These are phyloP conservation scores for Pocota personata DNA, from an alignment of 2,888 invertebrate genomes.

Conservation along the genomic window DNA sequence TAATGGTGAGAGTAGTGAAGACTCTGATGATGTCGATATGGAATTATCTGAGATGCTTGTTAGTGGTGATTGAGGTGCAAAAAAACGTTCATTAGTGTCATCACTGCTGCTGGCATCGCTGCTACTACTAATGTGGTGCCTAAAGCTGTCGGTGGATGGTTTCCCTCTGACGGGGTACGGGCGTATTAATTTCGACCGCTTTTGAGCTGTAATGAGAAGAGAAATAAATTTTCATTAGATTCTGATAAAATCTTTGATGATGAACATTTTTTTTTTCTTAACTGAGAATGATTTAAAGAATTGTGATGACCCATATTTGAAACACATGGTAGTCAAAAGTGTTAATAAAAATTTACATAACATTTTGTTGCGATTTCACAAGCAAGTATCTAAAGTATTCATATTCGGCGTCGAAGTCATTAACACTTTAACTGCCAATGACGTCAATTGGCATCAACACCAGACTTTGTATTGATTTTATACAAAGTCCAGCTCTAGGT, in stretches of 20 bases:
- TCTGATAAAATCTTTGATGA: background rate
- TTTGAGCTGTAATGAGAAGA: conserved; percentile 57
- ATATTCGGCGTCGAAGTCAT: background rate
- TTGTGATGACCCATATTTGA: background rate
- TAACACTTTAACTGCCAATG: background rate
- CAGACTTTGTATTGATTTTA: background rate
- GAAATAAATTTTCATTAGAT: background rate
- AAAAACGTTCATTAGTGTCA: conserved; percentile 32
- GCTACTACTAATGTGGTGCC: conserved; percentile 68
- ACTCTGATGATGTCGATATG: conserved; percentile 63
- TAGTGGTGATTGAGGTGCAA: conserved; percentile 23
- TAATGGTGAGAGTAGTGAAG: conserved; percentile 41
- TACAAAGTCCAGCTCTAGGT: background rate
- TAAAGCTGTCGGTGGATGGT: conserved; percentile 29
- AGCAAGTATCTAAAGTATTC: background rate
- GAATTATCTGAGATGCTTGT: conserved; percentile 59
- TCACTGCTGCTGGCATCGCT: conserved; percentile 55
- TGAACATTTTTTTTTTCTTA: background rate
- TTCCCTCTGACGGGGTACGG: conserved; percentile 46
- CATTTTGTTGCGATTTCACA: background rate
- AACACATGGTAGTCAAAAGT: background rate
- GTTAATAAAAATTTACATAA: background rate
- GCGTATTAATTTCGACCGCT: conserved; percentile 52
- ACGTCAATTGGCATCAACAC: conserved; percentile 14
- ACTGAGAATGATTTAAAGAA: background rate